A percentile compares a stretch with the other conserved stretches of the same genome.
Evolutionary conservation across 2,113 vertebrate species (phyloP).

Genomic region (Steatornis caripensis): DNA sequence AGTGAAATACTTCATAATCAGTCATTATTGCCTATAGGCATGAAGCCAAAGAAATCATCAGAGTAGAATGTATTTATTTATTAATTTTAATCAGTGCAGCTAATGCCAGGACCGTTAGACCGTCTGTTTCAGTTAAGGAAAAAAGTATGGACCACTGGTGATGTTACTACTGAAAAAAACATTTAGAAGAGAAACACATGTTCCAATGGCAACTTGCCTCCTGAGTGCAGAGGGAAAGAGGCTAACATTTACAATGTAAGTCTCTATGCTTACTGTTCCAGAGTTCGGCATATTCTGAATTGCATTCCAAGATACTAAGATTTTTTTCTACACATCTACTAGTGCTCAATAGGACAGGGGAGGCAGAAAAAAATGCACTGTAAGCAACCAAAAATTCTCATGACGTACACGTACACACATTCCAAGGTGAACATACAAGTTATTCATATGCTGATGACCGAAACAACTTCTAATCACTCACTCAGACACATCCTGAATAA

Average conservation of each 20-base stretch:
- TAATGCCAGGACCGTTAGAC: slow-evolving; percentile 30
- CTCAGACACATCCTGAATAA: not conserved
- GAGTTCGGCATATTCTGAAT: not conserved
- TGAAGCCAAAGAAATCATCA: not conserved
- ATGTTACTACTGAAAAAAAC: not conserved
- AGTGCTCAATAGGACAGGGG: not conserved
- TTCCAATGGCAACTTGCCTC: not conserved
- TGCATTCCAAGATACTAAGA: not conserved
- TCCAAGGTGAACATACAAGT: not conserved
- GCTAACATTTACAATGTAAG: not conserved
- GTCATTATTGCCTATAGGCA: not conserved
- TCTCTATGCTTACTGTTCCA: not conserved
- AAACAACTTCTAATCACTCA: not conserved
- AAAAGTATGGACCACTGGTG: not conserved
- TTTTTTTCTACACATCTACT: not conserved
- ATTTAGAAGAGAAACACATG: not conserved
- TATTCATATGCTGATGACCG: not conserved
- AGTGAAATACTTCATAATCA: not conserved
- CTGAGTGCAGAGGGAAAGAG: not conserved
- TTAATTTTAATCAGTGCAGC: not conserved
- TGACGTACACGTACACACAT: not conserved
- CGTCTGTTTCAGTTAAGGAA: not conserved
- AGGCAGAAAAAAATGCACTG: rapidly evolving
- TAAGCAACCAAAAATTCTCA: not conserved
- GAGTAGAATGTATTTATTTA: not conserved